Evolutionary conservation across 2,888 invertebrate genomes (phyloP).

Genomic region (Rhagium mordax): DNA sequence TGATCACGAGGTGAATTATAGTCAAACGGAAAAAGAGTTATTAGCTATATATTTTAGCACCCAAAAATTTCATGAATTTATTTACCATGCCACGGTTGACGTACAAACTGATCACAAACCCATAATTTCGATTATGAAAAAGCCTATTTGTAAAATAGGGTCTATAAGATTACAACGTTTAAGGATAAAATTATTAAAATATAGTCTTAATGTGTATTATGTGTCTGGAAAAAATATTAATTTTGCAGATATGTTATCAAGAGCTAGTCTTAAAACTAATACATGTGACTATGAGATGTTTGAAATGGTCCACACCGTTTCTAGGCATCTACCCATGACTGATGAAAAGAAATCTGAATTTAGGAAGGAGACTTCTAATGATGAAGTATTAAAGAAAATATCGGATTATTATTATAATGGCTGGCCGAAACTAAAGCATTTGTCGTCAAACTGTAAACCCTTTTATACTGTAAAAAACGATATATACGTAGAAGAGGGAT

Average conservation of each 20-base stretch:
- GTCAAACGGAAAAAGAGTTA: slow-evolving; percentile 47
- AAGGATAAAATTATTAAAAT: slow-evolving; percentile 12
- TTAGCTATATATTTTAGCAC: slow-evolving; percentile 42
- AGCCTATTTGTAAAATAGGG: slow-evolving; percentile 12
- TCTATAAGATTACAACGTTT: slow-evolving; percentile 2
- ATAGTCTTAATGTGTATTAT: slow-evolving; percentile 1
- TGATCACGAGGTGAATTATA: slow-evolving; percentile 16
- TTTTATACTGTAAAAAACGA: slow-evolving; percentile 38
- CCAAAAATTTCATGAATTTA: slow-evolving; percentile 50
- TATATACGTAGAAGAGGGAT: slow-evolving; percentile 45
- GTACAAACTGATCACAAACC: slow-evolving; percentile 32
- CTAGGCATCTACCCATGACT: slow-evolving; percentile 41
- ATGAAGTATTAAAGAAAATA: slow-evolving; percentile 36
- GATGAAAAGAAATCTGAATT: slow-evolving; percentile 37
- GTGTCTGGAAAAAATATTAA: slow-evolving; percentile 16
- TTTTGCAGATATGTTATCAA: slow-evolving; percentile 19
- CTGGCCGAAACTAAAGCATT: slow-evolving; percentile 41
- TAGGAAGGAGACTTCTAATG: slow-evolving; percentile 41
- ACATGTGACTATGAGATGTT: slow-evolving; percentile 16
- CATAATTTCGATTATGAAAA: slow-evolving; percentile 2
- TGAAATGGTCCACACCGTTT: slow-evolving; percentile 19
- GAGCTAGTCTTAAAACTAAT: slow-evolving; percentile 15
- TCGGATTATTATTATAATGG: slow-evolving; percentile 45
- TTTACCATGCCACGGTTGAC: slow-evolving; percentile 41
- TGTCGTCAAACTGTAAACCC: slow-evolving; percentile 21